Evolutionary conservation across 1,140 invertebrate species (phyloP), one percentile per base, ranked within the genome.

Genomic region (Microplitis demolitor): DNA sequence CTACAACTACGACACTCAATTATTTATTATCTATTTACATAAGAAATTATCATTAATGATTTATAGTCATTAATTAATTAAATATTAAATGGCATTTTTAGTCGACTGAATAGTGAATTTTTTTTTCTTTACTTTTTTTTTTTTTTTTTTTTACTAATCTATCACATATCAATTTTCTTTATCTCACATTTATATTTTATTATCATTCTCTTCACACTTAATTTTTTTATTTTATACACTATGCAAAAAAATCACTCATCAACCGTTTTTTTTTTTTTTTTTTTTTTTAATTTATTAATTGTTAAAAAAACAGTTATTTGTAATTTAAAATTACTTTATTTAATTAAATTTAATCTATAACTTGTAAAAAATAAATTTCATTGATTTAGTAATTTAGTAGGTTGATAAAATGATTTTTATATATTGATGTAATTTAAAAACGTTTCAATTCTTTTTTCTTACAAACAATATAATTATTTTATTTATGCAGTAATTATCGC

Each of bases 61-160:
- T 66, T 60, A 58, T 45, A 54, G 14, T 45, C 34, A 39, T 69
- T 60, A 69, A 60, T 69, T 69, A 34, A 69, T 69, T 39, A 60
- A 60, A 54, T 69, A 69, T 69, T 69, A 69, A 35, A 60, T 60
- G 53, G 61, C 34, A 60, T 63, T 63, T 34, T 69, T 69, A 9
- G 6, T 45, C 39, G 39, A 45, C 39, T 69, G 35, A 69, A 69
- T 56, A 50, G 66, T 68, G 58, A 50, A 24, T 66, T 66, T 9
- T 56, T 60, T 33, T 24, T 24, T 24, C 24, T 24, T 24, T n/a
- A n/a, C n/a, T 24, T 24, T 24, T 24, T 2, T 24, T 24, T 24
- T 24, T 24, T 24, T 24, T 24, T 24, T 24, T 24, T 24, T 39
- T 60, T 60, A 9, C 39, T 45, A 45, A 45, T 45, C 39, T 45